Evolutionary conservation across 2,113 vertebrate species (phyloP).

Genomic region (Oryzias melastigma): DNA sequence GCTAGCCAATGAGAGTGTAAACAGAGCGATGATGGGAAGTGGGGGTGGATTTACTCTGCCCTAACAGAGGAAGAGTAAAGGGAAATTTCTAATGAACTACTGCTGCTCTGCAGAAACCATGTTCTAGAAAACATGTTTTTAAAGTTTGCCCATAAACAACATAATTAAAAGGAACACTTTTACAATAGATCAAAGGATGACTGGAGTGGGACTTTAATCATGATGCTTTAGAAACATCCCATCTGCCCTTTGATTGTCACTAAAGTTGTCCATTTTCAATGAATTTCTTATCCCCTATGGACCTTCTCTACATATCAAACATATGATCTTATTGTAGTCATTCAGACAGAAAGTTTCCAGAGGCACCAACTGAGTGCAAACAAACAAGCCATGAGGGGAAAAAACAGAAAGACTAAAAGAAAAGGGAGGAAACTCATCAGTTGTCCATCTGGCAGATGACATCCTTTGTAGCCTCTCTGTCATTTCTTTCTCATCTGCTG

Average conservation of each 20-base stretch:
- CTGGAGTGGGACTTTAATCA: conserved; percentile 18
- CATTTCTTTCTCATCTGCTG: conserved; percentile 78
- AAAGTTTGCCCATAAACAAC: too few relatives aligned
- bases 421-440: conserved; percentile 73
- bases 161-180: too few relatives aligned
- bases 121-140: too few relatives aligned
- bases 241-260: conserved; percentile 52
- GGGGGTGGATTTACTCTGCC: too few relatives aligned
- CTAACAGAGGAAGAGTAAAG: too few relatives aligned
- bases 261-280: conserved; percentile 51
- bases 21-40: too few relatives aligned
- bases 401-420: conserved; percentile 56
- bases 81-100: too few relatives aligned
- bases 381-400: conserved; percentile 65
- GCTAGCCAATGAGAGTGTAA: too few relatives aligned
- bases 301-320: conserved; percentile 60
- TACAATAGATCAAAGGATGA: too few relatives aligned
- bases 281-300: conserved; percentile 33
- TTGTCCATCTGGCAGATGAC: conserved; percentile 80
- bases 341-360: conserved; percentile 69
- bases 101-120: too few relatives aligned
- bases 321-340: conserved; percentile 53
- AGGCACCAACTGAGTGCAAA: conserved; percentile 70
- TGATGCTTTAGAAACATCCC: conserved; percentile 19
- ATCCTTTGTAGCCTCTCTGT: conserved; percentile 80